Percentiles rank a stretch among this genome's conserved stretches.
Conservation (phyloP, 2,113 vertebrate species). For the Theristicus caerulescens region DNA sequence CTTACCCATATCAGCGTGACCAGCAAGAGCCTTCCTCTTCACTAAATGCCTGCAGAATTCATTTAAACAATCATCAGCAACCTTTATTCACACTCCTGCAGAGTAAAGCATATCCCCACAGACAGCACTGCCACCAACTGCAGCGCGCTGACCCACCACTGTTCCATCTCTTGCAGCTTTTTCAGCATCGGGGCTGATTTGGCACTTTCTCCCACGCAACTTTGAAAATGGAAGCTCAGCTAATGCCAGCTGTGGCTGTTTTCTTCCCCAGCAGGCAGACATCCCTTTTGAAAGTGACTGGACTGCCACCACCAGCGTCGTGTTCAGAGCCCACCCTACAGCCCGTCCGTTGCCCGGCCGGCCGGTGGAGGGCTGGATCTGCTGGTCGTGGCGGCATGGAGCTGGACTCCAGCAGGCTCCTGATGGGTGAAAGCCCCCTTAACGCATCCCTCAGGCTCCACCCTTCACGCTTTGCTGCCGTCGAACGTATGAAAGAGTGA, state of each 20-base stretch:
- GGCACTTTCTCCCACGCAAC: no score
- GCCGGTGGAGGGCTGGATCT: no score
- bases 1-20: no score
- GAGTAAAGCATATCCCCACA: not conserved
- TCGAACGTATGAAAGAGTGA: not conserved
- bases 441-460: not conserved
- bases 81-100: fast-evolving
- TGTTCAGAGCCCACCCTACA: no score
- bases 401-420: not conserved
- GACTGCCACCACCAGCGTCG: no score
- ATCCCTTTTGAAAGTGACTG: no score
- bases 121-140: not conserved
- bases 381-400: not conserved
- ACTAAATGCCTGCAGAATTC: not conserved
- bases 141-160: fast-evolving
- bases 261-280: no score
- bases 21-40: not conserved
- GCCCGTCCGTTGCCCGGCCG: no score
- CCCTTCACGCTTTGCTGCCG: not conserved
- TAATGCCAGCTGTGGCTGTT: no score
- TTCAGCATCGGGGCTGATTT: no score
- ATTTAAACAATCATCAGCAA: not conserved
- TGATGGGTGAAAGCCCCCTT: not conserved
- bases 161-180: not conserved
- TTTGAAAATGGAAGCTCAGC: no score